Percentiles rank a stretch among this genome's conserved stretches.
Evolutionary conservation across 2,113 vertebrate genomes (phyloP).

Genomic region (Cnemophilus loriae): DNA sequence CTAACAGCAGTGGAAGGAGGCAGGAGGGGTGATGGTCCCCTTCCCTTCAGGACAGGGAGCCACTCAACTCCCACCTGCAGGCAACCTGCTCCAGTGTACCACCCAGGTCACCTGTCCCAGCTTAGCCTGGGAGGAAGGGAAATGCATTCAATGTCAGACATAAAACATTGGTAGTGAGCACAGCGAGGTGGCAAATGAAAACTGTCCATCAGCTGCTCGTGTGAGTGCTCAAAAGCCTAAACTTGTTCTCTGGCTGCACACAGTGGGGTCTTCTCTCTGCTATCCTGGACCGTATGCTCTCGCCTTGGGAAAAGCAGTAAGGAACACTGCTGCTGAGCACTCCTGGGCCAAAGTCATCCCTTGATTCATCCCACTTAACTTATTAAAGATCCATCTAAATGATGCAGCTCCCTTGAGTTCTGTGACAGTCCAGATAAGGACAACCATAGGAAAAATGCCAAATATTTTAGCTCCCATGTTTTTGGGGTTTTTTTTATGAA

Average conservation of each 20-base stretch:
- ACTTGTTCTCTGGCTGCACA: accelerated
- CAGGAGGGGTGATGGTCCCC: background rate
- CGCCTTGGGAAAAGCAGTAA: background rate
- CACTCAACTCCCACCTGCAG: background rate
- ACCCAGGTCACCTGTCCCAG: accelerated
- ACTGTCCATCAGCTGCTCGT: background rate
- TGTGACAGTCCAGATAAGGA: background rate
- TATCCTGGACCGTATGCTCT: accelerated
- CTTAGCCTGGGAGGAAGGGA: background rate
- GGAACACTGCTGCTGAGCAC: background rate
- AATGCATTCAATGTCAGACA: accelerated
- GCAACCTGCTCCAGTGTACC: accelerated
- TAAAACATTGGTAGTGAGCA: background rate
- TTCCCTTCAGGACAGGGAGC: background rate
- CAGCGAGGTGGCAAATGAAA: background rate
- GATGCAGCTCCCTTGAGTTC: background rate
- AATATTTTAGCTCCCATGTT: background rate
- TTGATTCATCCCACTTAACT: background rate
- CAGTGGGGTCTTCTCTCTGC: accelerated
- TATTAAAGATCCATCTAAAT: background rate
- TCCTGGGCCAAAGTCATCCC: background rate
- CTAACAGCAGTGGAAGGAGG: background rate
- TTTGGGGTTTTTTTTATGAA: background rate
- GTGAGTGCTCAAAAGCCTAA: background rate
- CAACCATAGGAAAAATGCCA: background rate